Evolutionary conservation across 2,113 vertebrate species (phyloP), one percentile per base, ranked within the genome.

Genomic region (Engraulis encrasicolus): DNA sequence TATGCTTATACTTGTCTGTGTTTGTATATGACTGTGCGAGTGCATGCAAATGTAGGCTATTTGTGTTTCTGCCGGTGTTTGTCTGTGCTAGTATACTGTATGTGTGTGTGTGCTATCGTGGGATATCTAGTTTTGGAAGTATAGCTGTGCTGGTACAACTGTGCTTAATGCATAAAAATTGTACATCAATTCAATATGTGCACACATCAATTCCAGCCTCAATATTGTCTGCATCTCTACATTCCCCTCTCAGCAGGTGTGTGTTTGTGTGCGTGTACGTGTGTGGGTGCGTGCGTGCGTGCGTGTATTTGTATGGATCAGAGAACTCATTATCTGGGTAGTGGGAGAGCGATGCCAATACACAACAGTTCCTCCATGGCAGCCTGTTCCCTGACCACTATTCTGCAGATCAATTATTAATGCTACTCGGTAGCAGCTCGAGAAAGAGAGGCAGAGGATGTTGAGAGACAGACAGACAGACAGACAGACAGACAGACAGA

Each of bases 381-480:
- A 74, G 66, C 66, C 66, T 74, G 66, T 74, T 74, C 66, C 66
- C 66, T 66, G 66, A 74, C 66, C 58, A 74, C 66, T 74, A 74
- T 74, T 4, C 66, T 66, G 66, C 66, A 27, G 31, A 74, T 74
- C 66, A 74, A 74, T 74, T 74, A 74, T 74, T 74, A 74, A 74
- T 74, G 66, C 66, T 74, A n/a, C n/a, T n/a, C n/a, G n/a, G n/a
- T n/a, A n/a, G n/a, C n/a, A n/a, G n/a, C n/a, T 27, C 34, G 12
- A 31, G 27, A 27, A 15, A 34, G 23, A 12, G 14, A 74, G 27
- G 31, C 2, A 71, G 66, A 34, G 66, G n/a, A n/a, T n/a, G n/a
- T n/a, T 45, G 4, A 74, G 66, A 74, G 12, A 74, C 5, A 20
- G 52, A 54, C 18, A 54, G 19, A 20, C 2, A 54, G 52, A 54